A percentile compares a stretch with the other conserved stretches of the same genome.
phyloP scores from a whole-genome alignment of 1,140 invertebrate genomes.

The Drosophila serrata region DNA sequence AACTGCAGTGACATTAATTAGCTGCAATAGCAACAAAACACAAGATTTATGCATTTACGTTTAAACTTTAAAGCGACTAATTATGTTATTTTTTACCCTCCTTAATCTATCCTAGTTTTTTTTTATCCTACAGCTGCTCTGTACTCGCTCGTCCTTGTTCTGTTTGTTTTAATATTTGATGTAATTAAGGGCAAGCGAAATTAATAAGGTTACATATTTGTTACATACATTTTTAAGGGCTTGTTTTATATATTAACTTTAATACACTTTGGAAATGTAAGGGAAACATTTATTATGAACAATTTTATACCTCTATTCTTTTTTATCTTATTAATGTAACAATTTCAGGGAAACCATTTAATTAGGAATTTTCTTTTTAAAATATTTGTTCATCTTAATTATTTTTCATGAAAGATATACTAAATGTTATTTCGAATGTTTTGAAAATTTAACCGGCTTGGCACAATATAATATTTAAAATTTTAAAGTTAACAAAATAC shows the following conservation, averaged over 20 bases:
- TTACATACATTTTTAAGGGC: not conserved
- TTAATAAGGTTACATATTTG: not conserved
- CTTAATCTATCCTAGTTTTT: slow-evolving; percentile 28
- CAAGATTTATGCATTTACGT: slow-evolving; percentile 63
- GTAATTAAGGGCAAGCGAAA: not conserved
- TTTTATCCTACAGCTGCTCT: slow-evolving; percentile 38
- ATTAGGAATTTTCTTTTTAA: not conserved
- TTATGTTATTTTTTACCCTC: slow-evolving; percentile 51
- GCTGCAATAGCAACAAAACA: slow-evolving; percentile 48
- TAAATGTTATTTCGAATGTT: too few relatives aligned
- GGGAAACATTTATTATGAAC: too few relatives aligned
- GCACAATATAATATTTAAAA: not conserved
- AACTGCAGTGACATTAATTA: slow-evolving; percentile 76
- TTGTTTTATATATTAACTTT: not conserved
- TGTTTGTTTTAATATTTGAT: not conserved
- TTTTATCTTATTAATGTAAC: too few relatives aligned
- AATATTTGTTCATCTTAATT: not conserved
- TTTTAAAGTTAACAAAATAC: not conserved
- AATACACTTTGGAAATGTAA: not conserved
- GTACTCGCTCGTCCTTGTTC: not conserved
- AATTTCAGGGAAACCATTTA: not conserved
- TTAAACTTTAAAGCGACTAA: slow-evolving; percentile 70
- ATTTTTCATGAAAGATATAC: too few relatives aligned
- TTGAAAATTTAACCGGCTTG: not conserved
- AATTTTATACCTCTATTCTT: too few relatives aligned